Conservation (phyloP, 2,888 invertebrate species). For the Polydrusus tereticollis region DNA sequence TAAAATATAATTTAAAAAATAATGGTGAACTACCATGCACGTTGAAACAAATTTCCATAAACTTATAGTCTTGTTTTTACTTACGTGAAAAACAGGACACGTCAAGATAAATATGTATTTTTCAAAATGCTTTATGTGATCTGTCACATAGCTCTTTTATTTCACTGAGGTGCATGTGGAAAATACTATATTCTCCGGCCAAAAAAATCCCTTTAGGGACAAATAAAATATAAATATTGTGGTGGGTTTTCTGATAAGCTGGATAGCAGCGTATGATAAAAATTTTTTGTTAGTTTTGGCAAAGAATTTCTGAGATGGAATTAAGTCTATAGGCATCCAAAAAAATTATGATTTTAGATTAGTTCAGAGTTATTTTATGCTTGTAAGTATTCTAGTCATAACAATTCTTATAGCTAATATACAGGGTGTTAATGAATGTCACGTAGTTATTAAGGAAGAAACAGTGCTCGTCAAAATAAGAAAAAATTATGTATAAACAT, state of each 20-base stretch:
- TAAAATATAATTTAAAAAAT: too few relatives aligned
- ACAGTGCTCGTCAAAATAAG: too few relatives aligned
- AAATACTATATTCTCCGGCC: slow-evolving; percentile 42
- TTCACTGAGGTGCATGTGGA: slow-evolving; percentile 58
- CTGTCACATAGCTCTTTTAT: slow-evolving; percentile 59
- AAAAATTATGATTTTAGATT: too few relatives aligned
- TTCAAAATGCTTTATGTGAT: slow-evolving; percentile 61
- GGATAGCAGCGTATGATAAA: slow-evolving; percentile 17
- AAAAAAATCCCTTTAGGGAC: slow-evolving; percentile 38
- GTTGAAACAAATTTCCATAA: neutral
- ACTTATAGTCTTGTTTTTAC: slow-evolving; percentile 13
- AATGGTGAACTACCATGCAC: neutral
- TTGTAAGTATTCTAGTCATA: too few relatives aligned
- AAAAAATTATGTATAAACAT: too few relatives aligned
- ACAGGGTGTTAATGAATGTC: too few relatives aligned
- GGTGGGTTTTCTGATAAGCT: slow-evolving; percentile 25
- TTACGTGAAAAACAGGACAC: slow-evolving; percentile 28
- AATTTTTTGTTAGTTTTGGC: neutral
- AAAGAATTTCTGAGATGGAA: neutral
- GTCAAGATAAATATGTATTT: slow-evolving; percentile 48
- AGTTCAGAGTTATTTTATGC: too few relatives aligned
- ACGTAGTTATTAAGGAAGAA: too few relatives aligned
- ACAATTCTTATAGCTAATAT: too few relatives aligned
- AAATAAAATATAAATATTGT: slow-evolving; percentile 44
- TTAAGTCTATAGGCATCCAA: neutral